Evolutionary conservation across 2,113 vertebrate species (phyloP), one percentile per base, ranked within the genome.

Genomic region (Hyperopisus bebe): DNA sequence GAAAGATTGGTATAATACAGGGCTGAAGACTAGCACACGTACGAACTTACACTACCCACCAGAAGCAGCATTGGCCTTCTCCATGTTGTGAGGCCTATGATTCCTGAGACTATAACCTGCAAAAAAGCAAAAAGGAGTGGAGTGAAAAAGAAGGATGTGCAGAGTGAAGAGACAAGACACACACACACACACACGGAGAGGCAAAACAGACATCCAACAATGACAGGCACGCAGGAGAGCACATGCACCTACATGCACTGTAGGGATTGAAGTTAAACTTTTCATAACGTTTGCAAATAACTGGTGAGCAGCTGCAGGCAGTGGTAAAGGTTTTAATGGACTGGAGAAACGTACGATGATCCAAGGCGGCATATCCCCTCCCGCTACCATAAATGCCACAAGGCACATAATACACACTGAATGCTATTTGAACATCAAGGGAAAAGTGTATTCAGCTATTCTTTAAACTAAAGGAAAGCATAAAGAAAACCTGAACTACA

Each of bases 51-150:
- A 42, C 47, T 4, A 51, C 97, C 92, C 96, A 98, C 97, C 97
- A 98, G 91, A 62, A 96, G 87, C 47, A 95, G 92, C 94, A 96
- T 93, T 0, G 96, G 96, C 42, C 92, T 96, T 91, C 96, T 98
- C 97, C 97, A 97, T 90, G 96, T 96, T 1, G 94, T 95, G 90
- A 98, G 93, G 47, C 95, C 96, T 66, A 98, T 94, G 35, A 98
- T 96, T 91, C 97, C 97, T 48, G 96, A 97, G 44, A 98, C 95
- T 88, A 98, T 97, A 50, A 97, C 97, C 97, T 98, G 93, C 10
- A 95, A 94, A 91, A 47, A 92, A 19, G 13, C 88, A 90, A 10
- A 94, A 94, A 94, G n/a, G 46, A 90, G 10, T 2, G 80, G 35
- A 89, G 83, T 55, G 70, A 91, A 83, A 19, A 21, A 47, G 88